These are phyloP conservation scores for Drosophila novamexicana DNA, from an alignment of 1,140 invertebrate genomes.

Conservation along the genomic window DNA sequence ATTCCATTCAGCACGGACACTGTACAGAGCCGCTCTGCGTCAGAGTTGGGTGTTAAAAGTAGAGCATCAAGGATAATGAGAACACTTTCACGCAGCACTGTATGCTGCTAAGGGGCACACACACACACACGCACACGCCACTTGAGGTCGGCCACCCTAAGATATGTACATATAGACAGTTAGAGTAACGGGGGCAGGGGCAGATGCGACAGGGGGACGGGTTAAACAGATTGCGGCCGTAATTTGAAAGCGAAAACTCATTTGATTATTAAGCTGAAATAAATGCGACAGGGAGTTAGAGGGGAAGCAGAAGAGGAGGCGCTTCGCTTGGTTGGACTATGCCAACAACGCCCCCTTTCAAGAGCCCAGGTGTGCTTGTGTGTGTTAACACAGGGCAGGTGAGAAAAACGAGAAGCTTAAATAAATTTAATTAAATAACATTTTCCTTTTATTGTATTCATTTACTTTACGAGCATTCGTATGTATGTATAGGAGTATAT, in stretches of 20 bases:
- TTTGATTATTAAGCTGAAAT: slow-evolving; percentile 83
- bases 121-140: slow-evolving; percentile 24
- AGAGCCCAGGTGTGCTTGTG: slow-evolving; percentile 27
- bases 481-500: slow-evolving; percentile 20
- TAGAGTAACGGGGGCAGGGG: background rate
- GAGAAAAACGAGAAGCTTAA: slow-evolving; percentile 77
- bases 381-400: slow-evolving; percentile 39
- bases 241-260: slow-evolving; percentile 81
- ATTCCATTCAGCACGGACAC: slow-evolving; percentile 1
- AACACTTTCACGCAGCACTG: slow-evolving; percentile 68
- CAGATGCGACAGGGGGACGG: slow-evolving; percentile 47
- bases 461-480: slow-evolving; percentile 69
- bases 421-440: slow-evolving; percentile 83
- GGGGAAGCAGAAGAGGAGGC: background rate
- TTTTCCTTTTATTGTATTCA: slow-evolving; percentile 79
- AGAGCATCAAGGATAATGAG: slow-evolving; percentile 78
- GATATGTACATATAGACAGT: slow-evolving; percentile 60
- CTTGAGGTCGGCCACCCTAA: slow-evolving; percentile 40
- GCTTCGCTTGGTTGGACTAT: slow-evolving; percentile 12
- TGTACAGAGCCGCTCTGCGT: slow-evolving; percentile 18
- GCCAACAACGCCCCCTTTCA: background rate
- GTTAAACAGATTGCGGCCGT: slow-evolving; percentile 81
- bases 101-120: slow-evolving; percentile 33
- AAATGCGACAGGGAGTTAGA: slow-evolving; percentile 51
- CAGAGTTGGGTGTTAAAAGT: slow-evolving; percentile 65